A percentile compares a stretch with the other conserved stretches of the same genome.
Evolutionary conservation across 2,888 invertebrate genomes (phyloP).

Genomic region (Acronicta leporina): DNA sequence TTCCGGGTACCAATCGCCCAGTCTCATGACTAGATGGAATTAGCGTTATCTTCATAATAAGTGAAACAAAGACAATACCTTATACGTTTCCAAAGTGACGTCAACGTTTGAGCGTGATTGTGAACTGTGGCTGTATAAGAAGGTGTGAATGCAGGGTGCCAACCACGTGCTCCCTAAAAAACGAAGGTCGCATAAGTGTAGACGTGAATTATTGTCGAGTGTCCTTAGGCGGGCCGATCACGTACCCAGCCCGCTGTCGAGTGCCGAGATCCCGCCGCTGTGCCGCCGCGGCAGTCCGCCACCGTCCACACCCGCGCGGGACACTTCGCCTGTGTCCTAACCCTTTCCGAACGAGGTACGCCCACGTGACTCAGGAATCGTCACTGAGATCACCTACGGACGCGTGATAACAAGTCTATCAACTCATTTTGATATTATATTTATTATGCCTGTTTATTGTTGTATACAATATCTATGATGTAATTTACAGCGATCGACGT

Average conservation of each 20-base stretch:
- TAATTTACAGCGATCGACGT: constrained; percentile 59
- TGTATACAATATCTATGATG: constrained; percentile 58
- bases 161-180: constrained; percentile 67
- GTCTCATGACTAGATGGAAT: constrained; percentile 61
- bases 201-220: constrained; percentile 68
- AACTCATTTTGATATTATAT: constrained; percentile 65
- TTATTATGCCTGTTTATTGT: constrained; percentile 64
- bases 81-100: constrained; percentile 54
- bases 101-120: constrained; percentile 51
- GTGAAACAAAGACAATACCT: constrained; percentile 66
- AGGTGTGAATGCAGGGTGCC: constrained; percentile 25
- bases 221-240: constrained; percentile 72
- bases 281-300: constrained; percentile 68
- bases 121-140: constrained; percentile 44
- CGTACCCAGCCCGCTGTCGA: constrained; percentile 64
- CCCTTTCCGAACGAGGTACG: constrained; percentile 75
- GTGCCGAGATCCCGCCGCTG: constrained; percentile 59
- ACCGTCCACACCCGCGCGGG: constrained; percentile 61
- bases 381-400: constrained; percentile 56
- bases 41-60: constrained; percentile 65
- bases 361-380: constrained; percentile 72
- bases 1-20: constrained; percentile 50
- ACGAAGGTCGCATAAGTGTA: constrained; percentile 66
- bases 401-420: constrained; percentile 59
- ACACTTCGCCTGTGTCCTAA: constrained; percentile 71